These are phyloP conservation scores for Pseudochromis fuscus DNA, from an alignment of 2,797 vertebrate genomes.

Conservation along the genomic window DNA sequence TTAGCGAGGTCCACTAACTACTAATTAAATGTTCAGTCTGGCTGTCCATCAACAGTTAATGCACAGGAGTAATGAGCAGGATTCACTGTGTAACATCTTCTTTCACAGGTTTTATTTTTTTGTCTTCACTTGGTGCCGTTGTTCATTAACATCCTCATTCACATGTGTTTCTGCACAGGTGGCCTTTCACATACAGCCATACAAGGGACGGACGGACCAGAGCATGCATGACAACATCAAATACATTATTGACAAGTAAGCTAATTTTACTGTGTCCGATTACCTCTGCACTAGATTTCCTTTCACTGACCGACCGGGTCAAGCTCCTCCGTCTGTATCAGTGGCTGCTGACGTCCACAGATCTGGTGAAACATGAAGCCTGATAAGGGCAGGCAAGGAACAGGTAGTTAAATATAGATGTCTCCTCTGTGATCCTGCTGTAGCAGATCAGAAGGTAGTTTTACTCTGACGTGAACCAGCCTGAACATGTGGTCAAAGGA, in stretches of 20 bases:
- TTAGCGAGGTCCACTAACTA: not conserved
- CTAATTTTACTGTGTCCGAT: constrained; percentile 13
- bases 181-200: constrained; percentile 79
- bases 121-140: not conserved
- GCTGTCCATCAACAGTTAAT: constrained; percentile 16
- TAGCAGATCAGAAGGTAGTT: constrained; percentile 35
- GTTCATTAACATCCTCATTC: not conserved
- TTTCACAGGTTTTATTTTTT: constrained; percentile 34
- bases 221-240: constrained; percentile 90
- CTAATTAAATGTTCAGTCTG: constrained; percentile 18
- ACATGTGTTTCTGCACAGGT: constrained; percentile 64
- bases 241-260: constrained; percentile 92
- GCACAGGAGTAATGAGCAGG: constrained; percentile 13
- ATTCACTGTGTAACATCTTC: constrained; percentile 16
- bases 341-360: constrained; percentile 18
- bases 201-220: constrained; percentile 88
- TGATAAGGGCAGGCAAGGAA: constrained; percentile 31
- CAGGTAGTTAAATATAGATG: constrained; percentile 68
- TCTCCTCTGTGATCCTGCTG: constrained; percentile 33
- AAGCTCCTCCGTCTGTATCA: constrained; percentile 31
- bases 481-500: constrained; percentile 17
- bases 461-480: not conserved
- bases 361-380: constrained; percentile 45
- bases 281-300: not conserved
- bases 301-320: not conserved